Conservation (phyloP, 2,888 invertebrate genomes). For the Bruchidius siliquastri region DNA sequence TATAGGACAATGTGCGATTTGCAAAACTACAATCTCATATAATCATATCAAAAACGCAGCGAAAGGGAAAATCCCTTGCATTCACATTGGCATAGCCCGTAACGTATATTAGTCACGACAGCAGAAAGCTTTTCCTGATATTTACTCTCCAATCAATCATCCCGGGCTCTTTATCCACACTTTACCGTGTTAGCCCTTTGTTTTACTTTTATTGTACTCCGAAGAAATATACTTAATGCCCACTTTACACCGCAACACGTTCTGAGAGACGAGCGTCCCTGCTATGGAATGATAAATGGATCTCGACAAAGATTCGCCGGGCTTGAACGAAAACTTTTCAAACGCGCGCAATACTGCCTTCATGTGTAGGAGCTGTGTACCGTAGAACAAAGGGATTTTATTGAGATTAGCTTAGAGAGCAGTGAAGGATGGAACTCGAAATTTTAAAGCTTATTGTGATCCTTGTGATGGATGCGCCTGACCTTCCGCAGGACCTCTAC, state of each 20-base stretch:
- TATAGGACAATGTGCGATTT: too few species aligned
- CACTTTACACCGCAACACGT: not conserved
- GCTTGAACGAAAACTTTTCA: not conserved
- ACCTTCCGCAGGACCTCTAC: too few species aligned
- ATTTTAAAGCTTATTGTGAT: too few species aligned
- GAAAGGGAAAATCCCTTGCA: not conserved
- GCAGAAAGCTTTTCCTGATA: not conserved
- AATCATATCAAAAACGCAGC: not conserved
- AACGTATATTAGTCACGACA: not conserved
- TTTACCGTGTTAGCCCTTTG: not conserved
- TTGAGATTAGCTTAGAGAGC: not conserved
- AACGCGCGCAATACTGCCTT: not conserved
- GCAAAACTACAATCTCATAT: not conserved
- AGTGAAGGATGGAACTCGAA: not conserved
- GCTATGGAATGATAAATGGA: not conserved
- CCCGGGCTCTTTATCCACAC: not conserved
- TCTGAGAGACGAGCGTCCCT: not conserved
- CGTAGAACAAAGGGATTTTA: not conserved
- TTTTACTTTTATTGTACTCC: not conserved
- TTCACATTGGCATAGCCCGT: not conserved
- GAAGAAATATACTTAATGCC: not conserved
- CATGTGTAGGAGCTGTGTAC: not conserved
- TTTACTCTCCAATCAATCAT: not conserved
- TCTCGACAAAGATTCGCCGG: not conserved
- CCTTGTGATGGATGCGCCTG: too few species aligned